Evolutionary conservation across 2,888 invertebrate species (phyloP), one percentile per base, ranked within the genome.

Genomic region (Holacanthella duospinosa): DNA sequence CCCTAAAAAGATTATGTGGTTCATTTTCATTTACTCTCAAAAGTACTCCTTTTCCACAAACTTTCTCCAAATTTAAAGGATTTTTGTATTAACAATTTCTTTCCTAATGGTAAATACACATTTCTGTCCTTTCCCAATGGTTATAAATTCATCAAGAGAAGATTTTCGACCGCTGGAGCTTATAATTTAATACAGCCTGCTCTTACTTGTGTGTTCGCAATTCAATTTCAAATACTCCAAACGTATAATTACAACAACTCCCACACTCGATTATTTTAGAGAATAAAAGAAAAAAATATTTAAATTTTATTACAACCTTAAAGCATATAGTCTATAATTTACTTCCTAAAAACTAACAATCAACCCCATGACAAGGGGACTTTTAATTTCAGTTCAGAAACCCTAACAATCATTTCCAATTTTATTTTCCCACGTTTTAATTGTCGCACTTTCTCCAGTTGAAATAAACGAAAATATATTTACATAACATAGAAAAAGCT

Each of bases 1-100:
- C 36, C 16, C 36, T 36, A 48, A n/a, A n/a, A n/a, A 48, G 48
- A 48, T 48, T 48, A 48, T 48, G 48, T 48, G 48, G 48, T 48
- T 48, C 48, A 48, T 21, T 48, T n/a, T 36, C 36, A 36, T 36
- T 36, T 36, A 36, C 9, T 6, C 36, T 36, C n/a, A 36, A 36
- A 36, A 36, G 36, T 36, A 36, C 36, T n/a, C n/a, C n/a, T 36
- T 36, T 36, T 36, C 36, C 16, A 36, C 6, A 9, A 6, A 9
- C 36, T 16, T 36, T 36, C 9, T 6, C 36, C 9, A 9, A 9
- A 16, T 6, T 36, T 9, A 16, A 36, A 16, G 36, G 36, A 36
- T 9, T 36, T 36, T 36, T 6, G 36, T 9, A 36, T 36, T 36
- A 9, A 36, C 9, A 48, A 4, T 48, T 48, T 48, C 21, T 21